phyloP scores from a whole-genome alignment of 1,140 invertebrate species.

The Drosophila navojoa region DNA sequence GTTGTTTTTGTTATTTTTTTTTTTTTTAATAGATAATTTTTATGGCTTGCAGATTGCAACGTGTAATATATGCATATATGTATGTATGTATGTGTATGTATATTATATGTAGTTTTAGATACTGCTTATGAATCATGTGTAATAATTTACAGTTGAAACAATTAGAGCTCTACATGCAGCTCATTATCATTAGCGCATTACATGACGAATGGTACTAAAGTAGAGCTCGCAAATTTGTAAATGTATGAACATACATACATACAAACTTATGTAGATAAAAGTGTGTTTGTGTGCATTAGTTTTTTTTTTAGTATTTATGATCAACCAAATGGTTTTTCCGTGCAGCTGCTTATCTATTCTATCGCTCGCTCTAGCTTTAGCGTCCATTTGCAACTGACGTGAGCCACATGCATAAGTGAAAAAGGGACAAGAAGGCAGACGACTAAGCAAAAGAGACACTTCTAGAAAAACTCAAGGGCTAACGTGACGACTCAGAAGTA shows the following conservation, averaged over 20 bases:
- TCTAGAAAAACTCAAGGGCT: background rate
- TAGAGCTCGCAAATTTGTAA: background rate
- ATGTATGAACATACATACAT: background rate
- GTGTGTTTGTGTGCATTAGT: background rate
- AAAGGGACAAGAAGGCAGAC: background rate
- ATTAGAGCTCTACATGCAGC: slow-evolving; percentile 1
- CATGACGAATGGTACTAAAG: slow-evolving; percentile 4
- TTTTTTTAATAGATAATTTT: slow-evolving; percentile 9
- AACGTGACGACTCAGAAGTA: background rate
- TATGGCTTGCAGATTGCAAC: slow-evolving; percentile 9
- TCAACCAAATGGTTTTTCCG: slow-evolving; percentile 4
- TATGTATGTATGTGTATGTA: background rate
- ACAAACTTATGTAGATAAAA: too few relatives aligned
- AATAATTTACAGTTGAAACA: slow-evolving; percentile 15
- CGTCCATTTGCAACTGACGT: slow-evolving; percentile 1
- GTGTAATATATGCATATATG: background rate
- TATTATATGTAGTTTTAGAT: slow-evolving; percentile 5
- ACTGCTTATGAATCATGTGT: slow-evolving; percentile 17
- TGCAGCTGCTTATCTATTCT: slow-evolving; percentile 6
- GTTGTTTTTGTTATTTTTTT: background rate
- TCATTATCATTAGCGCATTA: slow-evolving; percentile 12
- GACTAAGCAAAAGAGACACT: background rate
- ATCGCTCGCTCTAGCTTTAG: slow-evolving; percentile 1
- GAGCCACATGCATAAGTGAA: background rate
- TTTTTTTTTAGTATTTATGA: background rate